These are phyloP conservation scores for Pavo muticus DNA, from an alignment of 2,113 vertebrate genomes.

Conservation along the genomic window DNA sequence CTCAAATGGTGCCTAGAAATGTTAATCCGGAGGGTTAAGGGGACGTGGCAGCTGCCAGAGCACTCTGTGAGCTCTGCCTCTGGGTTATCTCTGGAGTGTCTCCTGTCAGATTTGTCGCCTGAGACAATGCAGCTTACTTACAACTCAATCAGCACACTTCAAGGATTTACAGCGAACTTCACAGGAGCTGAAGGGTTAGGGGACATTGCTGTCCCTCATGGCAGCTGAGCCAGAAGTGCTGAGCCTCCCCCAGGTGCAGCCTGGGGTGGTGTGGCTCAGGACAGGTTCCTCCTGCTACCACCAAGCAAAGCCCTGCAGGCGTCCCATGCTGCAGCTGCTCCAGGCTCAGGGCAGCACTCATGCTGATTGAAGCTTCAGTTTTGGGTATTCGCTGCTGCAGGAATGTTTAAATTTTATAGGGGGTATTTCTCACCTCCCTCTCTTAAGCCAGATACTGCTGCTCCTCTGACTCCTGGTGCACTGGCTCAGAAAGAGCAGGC, in stretches of 20 bases:
- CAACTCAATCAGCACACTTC: not conserved
- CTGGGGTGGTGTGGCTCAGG: fast-evolving
- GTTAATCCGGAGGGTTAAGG: conserved; percentile 25
- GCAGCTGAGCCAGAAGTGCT: not conserved
- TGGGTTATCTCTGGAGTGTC: not conserved
- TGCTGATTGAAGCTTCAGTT: not conserved
- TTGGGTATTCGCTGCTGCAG: not conserved
- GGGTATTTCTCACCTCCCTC: not conserved
- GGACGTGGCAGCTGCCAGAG: not conserved
- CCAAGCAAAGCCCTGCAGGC: not conserved
- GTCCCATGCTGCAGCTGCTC: not conserved
- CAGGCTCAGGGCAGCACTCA: not conserved
- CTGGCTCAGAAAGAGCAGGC: not conserved
- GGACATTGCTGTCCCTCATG: not conserved
- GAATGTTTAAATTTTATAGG: no score
- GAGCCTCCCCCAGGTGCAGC: not conserved
- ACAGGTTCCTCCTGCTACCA: not conserved
- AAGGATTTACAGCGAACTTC: not conserved
- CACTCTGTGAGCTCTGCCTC: not conserved
- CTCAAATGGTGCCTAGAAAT: not conserved
- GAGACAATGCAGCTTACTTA: not conserved
- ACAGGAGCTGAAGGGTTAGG: not conserved
- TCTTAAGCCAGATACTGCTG: not conserved
- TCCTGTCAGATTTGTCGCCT: not conserved
- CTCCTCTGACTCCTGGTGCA: not conserved